These are phyloP conservation scores for Chrysemys picta DNA, from an alignment of 2,113 vertebrate species.

Conservation along the genomic window DNA sequence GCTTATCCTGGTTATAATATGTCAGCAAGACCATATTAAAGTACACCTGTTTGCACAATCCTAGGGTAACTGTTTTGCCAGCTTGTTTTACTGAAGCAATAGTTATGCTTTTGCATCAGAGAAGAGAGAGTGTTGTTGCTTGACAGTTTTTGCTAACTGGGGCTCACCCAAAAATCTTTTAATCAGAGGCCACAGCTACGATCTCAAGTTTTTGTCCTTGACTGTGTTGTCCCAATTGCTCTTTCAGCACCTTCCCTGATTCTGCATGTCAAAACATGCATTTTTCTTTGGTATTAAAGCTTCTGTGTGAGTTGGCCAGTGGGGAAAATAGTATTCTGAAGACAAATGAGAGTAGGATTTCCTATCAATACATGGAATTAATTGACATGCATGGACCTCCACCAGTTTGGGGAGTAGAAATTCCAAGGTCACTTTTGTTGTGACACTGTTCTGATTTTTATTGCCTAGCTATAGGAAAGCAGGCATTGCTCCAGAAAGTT, in stretches of 20 bases:
- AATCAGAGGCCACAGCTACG: neutral
- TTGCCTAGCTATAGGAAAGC: neutral
- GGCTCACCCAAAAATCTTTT: neutral
- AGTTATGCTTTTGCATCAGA: neutral
- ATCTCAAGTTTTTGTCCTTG: neutral
- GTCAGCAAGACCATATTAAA: neutral
- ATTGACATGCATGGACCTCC: neutral
- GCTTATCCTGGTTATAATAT: neutral
- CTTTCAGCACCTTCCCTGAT: neutral
- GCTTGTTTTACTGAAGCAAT: neutral
- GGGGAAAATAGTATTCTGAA: neutral
- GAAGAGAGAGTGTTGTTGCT: neutral
- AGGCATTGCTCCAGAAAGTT: neutral
- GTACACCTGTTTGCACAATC: neutral
- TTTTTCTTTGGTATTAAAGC: neutral
- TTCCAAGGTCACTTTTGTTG: neutral
- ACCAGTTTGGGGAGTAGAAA: rapidly evolving
- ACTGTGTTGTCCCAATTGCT: neutral
- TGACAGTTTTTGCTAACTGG: neutral
- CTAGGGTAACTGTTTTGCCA: neutral
- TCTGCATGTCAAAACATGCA: neutral
- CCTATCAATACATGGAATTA: rapidly evolving
- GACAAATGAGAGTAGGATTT: neutral
- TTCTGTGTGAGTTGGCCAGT: neutral
- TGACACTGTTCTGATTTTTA: neutral